phyloP scores from a whole-genome alignment of 2,888 invertebrate species.

The Cephonodes hylas region DNA sequence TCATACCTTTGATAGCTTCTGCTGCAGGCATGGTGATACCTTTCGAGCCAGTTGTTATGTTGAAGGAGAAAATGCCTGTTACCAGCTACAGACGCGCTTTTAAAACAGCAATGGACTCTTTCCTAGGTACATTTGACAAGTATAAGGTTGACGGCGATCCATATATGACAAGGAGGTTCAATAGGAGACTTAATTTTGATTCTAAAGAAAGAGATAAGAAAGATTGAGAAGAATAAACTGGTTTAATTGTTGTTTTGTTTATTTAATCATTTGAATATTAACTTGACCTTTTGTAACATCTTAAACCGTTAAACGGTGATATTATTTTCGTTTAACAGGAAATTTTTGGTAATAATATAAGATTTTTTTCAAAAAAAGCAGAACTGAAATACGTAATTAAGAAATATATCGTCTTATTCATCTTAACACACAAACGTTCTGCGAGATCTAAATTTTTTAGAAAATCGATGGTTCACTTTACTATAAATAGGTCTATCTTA shows the following conservation, averaged over 20 bases:
- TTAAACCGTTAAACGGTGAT: too few species aligned
- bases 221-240: neutral
- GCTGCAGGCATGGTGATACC: conserved; percentile 69
- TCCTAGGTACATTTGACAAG: conserved; percentile 61
- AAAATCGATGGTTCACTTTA: too few species aligned
- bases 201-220: conserved; percentile 14
- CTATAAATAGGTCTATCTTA: too few species aligned
- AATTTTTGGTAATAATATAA: too few species aligned
- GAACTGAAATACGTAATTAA: too few species aligned
- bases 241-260: neutral
- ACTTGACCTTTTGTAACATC: too few species aligned
- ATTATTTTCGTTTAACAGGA: too few species aligned
- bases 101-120: conserved; percentile 56
- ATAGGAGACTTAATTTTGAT: conserved; percentile 50
- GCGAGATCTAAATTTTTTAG: too few species aligned
- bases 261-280: neutral
- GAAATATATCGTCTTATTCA: too few species aligned
- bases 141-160: conserved; percentile 61
- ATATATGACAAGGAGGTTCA: conserved; percentile 67
- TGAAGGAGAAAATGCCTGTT: conserved; percentile 65
- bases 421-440: too few species aligned
- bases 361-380: too few species aligned
- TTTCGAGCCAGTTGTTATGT: conserved; percentile 66
- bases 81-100: conserved; percentile 68
- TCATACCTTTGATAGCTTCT: conserved; percentile 66